Conservation (phyloP, 2,113 vertebrate genomes). For the Chaetorhynchus papuensis region DNA sequence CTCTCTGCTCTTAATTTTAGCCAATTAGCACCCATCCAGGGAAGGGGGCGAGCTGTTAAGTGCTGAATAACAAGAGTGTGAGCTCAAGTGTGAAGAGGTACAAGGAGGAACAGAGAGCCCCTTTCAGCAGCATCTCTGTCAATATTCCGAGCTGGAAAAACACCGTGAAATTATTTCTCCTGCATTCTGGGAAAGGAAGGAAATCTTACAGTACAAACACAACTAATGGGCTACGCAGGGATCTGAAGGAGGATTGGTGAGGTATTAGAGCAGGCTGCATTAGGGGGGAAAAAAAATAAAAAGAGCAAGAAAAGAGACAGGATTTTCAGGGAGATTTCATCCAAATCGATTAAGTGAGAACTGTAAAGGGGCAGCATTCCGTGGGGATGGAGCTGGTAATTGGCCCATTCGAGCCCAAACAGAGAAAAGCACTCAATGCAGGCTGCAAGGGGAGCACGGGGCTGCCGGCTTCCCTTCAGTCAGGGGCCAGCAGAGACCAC, state of each 20-base stretch:
- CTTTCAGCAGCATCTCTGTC: constrained; percentile 7
- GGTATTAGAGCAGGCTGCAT: constrained; percentile 31
- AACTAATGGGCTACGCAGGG: constrained; percentile 24
- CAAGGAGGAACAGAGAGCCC: background rate
- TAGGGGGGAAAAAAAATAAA: background rate
- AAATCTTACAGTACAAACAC: constrained; percentile 21
- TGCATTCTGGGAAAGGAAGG: background rate
- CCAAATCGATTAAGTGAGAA: constrained; percentile 46
- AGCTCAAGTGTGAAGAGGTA: constrained; percentile 41
- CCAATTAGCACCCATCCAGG: constrained; percentile 39
- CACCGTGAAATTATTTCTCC: constrained; percentile 24
- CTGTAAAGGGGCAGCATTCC: constrained; percentile 30
- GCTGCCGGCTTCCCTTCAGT: background rate
- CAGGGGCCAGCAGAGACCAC: background rate
- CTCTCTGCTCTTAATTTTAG: background rate
- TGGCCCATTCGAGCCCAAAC: background rate
- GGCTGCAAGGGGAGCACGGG: background rate
- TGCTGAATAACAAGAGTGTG: background rate
- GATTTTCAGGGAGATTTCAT: constrained; percentile 50
- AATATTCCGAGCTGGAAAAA: constrained; percentile 28
- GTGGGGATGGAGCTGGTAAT: background rate
- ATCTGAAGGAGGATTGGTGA: constrained; percentile 23
- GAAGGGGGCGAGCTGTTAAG: background rate
- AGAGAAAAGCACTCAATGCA: constrained; percentile 40
- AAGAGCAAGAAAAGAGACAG: constrained; percentile 1